Base-by-base conservation (phyloP, 2,888 invertebrate species). In the Ectropis crepuscularia region DNA sequence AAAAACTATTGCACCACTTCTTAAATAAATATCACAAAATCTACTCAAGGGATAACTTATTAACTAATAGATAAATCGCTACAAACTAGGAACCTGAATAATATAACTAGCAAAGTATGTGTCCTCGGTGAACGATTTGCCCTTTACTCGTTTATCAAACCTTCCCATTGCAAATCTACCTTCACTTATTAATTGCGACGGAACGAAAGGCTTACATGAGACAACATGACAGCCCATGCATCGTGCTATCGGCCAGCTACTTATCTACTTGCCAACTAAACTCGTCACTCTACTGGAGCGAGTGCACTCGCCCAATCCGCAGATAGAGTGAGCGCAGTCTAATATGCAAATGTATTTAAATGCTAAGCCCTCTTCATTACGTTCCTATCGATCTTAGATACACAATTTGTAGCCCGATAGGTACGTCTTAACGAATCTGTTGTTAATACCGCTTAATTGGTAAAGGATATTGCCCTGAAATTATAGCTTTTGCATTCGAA, bases 271-370 rank as follows among this genome's bases (percentile, higher is more conserved):
- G 72, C 70, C 72, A 70, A 70, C 66, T 70, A 70, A 67, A 70
- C 70, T 72, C 69, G 70, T 72, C 72, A 72, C 66, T 59, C 57
- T 39, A 55, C 61, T 63, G 57, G 70, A 68, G 66, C 69, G 55
- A 65, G 61, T 72, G 72, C 70, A 72, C 69, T 70, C 68, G 69
- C 70, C 69, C 71, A 72, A 71, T 72, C 69, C 68, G 59, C 68
- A 74, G 79, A 76, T 77, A 74, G 85, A 88, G 80, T 81, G 85
- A 86, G 83, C 88, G 90, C 90, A 90, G 91, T 89, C 92, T 89
- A 91, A 89, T 90, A 92, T 92, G 92, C 92, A 90, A 92, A 92
- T 92, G 88, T 92, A 92, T 92, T 92, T 91, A 92, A 92, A 92
- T 92, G 87, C 83, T 89, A 87, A 91, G 88, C 89, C 91, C 90